A percentile compares a stretch with the other conserved stretches of the same genome.
phyloP scores from a whole-genome alignment of 2,888 invertebrate species.

The Gonocerus acuteangulatus region DNA sequence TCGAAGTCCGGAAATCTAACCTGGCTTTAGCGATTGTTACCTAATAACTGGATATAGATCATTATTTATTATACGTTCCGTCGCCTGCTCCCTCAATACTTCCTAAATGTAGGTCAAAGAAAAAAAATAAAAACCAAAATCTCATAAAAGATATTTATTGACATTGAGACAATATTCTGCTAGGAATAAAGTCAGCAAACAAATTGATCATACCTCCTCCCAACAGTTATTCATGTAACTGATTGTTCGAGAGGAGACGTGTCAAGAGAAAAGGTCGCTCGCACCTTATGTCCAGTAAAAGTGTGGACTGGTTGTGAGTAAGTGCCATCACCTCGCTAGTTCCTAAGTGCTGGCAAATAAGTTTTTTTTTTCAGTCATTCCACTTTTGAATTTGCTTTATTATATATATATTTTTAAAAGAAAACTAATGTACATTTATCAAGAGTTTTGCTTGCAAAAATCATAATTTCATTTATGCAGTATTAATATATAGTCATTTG shows the following conservation, averaged over 20 bases:
- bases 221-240: constrained; percentile 6
- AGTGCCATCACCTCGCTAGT: constrained; percentile 7
- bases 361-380: background rate
- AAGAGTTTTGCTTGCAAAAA: constrained; percentile 2
- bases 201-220: background rate
- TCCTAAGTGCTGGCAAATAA: background rate
- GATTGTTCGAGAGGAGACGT: background rate
- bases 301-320: background rate
- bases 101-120: background rate
- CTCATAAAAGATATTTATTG: background rate
- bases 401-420: background rate
- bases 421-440: no score
- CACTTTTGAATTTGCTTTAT: background rate
- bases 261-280: background rate
- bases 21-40: constrained; percentile 56
- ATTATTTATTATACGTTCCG: constrained; percentile 25
- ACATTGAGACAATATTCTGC: background rate
- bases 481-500: no score
- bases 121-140: background rate
- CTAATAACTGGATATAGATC: constrained; percentile 2
- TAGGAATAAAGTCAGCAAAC: background rate
- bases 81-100: constrained; percentile 4
- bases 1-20: constrained; percentile 79
- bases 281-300: background rate
- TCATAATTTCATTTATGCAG: no score